Evolutionary conservation across 2,888 invertebrate genomes (phyloP), one percentile per base, ranked within the genome.

Genomic region (Dendrolimus houi): DNA sequence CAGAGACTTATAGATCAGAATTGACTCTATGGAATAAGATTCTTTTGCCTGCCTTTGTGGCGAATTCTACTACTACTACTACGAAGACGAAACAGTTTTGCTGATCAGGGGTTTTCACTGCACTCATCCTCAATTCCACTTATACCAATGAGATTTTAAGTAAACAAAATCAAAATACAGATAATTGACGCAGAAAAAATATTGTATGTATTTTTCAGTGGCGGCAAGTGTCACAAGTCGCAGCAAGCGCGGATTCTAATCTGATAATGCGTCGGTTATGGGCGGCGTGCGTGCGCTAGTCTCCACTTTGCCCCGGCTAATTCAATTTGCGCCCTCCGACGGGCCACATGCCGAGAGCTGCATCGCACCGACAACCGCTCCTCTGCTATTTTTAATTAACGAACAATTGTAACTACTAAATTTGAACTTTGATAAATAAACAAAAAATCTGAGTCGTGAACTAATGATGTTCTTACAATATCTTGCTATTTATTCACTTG

Each of bases 351-450:
- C 77, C 67, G 71, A 62, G 71, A 62, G 72, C 68, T 75, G 75
- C 72, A 74, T 62, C 69, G 70, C 74, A 64, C 65, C 66, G 68
- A 70, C 71, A 67, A 64, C 64, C 62, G 60, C 65, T 65, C 64
- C 63, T 68, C 62, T 65, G 70, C 76, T 81, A 80, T 82, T 84
- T 84, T 83, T 83, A 84, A 85, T 85, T 82, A 79, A 77, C 70
- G 62, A 61, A 55, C 54, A 59, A 55, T 54, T 56, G 55, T 59
- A 59, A 54, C 55, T 55, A 55, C 59, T 55, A 47, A 9, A 29
- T 29, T 12, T 47, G 47, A 9, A 47, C 47, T 9, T 57, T 63
- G 60, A 63, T 58, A 60, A 56, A 58, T 63, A 58, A 63, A 56
- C 55, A 55, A 53, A 58, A 55, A 63, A 41, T 52, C 47, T 47